Conservation (phyloP, 2,113 vertebrate species). For the Forbesichthys agassizii region DNA sequence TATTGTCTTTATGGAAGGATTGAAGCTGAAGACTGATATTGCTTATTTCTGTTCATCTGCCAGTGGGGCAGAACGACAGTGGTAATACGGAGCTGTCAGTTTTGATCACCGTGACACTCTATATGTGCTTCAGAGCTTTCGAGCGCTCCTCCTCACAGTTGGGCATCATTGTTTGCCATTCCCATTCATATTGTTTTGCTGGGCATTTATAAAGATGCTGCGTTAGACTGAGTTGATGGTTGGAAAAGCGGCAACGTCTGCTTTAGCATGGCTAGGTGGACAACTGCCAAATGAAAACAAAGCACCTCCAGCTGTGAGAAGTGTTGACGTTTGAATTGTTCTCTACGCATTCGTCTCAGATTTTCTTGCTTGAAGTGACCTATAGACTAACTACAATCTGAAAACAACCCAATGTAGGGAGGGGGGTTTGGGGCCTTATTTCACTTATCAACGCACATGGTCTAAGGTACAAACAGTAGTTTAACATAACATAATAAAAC, state of each 20-base stretch:
- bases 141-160: slow-evolving; percentile 35
- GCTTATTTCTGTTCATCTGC: slow-evolving; percentile 40
- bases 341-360: neutral
- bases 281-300: slow-evolving; percentile 28
- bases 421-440: too few species aligned
- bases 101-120: slow-evolving; percentile 66
- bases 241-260: slow-evolving; percentile 15
- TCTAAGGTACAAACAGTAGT: too few species aligned
- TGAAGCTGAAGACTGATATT: slow-evolving; percentile 63
- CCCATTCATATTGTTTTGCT: slow-evolving; percentile 42
- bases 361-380: neutral
- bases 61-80: slow-evolving; percentile 36
- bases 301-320: neutral
- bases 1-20: slow-evolving; percentile 63
- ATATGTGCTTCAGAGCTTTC: slow-evolving; percentile 36
- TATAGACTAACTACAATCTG: too few species aligned
- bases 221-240: slow-evolving; percentile 20
- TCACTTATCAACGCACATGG: too few species aligned
- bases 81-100: slow-evolving; percentile 70
- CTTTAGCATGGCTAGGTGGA: slow-evolving; percentile 12
- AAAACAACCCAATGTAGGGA: too few species aligned
- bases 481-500: too few species aligned
- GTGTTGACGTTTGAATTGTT: slow-evolving; percentile 35
- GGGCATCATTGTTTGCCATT: slow-evolving; percentile 46
- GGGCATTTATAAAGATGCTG: slow-evolving; percentile 20